Conservation (phyloP, 2,113 vertebrate genomes). For the Baryphthengus martii region DNA sequence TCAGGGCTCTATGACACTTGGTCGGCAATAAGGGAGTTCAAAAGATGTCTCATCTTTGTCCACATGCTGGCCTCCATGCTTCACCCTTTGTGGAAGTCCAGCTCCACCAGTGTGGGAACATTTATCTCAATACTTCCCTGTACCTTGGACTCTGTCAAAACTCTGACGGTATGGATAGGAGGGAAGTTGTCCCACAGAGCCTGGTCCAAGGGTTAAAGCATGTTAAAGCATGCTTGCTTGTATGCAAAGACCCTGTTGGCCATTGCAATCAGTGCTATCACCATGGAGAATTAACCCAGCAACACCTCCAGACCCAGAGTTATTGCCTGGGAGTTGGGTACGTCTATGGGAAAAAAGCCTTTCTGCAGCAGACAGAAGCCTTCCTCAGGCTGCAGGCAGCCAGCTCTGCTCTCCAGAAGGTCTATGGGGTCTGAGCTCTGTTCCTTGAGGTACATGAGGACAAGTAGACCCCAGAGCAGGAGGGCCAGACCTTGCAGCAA, state of each 20-base stretch:
- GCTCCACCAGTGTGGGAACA: accelerated
- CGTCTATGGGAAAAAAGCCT: background rate
- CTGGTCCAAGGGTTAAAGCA: background rate
- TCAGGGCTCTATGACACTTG: background rate
- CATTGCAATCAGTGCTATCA: background rate
- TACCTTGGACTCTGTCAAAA: background rate
- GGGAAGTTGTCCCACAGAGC: background rate
- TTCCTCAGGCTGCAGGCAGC: background rate
- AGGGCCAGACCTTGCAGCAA: background rate
- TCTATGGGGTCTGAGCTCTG: accelerated
- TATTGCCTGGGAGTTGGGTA: background rate
- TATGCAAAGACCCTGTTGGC: background rate
- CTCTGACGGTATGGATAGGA: background rate
- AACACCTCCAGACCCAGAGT: background rate
- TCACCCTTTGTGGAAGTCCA: background rate
- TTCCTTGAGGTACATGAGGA: background rate
- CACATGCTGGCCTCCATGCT: accelerated
- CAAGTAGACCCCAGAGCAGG: background rate
- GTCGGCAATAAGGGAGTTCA: background rate
- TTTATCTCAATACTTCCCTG: background rate
- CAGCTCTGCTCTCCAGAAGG: background rate
- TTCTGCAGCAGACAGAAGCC: background rate
- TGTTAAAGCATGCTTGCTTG: background rate
- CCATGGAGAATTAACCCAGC: background rate
- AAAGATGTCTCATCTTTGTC: background rate